Percentiles rank a stretch among this genome's conserved stretches.
These are phyloP conservation scores for Paradisaea rubra DNA, from an alignment of 2,113 vertebrate genomes.

Conservation along the genomic window DNA sequence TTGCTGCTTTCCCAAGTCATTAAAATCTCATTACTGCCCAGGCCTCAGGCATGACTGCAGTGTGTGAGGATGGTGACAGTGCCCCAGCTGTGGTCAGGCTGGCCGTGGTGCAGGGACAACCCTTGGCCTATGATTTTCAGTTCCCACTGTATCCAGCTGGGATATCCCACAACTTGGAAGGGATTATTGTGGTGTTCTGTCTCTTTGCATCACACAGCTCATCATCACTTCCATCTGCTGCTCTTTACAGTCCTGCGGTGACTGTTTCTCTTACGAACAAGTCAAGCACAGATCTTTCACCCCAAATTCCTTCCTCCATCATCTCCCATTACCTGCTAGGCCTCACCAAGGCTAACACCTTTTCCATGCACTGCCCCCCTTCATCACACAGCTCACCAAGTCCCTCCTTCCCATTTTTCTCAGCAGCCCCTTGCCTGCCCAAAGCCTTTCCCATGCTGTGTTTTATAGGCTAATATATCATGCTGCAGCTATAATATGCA, in stretches of 20 bases:
- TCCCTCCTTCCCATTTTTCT: neutral
- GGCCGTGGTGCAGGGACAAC: neutral
- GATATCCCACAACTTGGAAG: neutral
- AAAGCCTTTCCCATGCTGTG: neutral
- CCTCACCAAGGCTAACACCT: neutral
- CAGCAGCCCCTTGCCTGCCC: neutral
- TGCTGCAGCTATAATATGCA: neutral
- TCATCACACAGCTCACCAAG: neutral
- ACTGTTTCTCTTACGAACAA: neutral
- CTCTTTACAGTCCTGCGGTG: neutral
- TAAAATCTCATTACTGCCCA: neutral
- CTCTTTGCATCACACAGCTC: neutral
- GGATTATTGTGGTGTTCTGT: neutral
- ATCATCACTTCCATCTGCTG: neutral
- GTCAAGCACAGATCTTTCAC: neutral
- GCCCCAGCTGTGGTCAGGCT: neutral
- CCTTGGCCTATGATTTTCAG: neutral
- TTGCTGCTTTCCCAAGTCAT: neutral
- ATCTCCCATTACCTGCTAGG: neutral
- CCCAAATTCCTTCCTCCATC: neutral
- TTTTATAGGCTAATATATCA: constrained; percentile 34
- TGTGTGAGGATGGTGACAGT: neutral
- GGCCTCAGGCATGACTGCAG: too few relatives aligned
- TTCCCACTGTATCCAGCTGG: neutral
- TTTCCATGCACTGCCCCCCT: neutral